Evolutionary conservation across 2,888 invertebrate genomes (phyloP).

Genomic region (Pristionchus mayeri): DNA sequence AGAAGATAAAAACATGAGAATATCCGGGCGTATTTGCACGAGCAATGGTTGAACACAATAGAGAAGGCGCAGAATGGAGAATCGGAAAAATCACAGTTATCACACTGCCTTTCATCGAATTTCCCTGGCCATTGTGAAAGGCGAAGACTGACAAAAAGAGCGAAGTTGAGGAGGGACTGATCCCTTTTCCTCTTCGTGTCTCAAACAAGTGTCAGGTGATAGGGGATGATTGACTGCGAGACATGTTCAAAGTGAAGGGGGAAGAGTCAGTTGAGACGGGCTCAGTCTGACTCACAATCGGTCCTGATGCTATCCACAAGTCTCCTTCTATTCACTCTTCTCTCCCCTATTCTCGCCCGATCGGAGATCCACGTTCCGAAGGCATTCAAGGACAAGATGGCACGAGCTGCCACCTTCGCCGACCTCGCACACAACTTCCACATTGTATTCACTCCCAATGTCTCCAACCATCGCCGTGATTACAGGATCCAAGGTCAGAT

Average conservation of each 20-base stretch:
- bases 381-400: background rate
- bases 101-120: background rate
- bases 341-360: background rate
- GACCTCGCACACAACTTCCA: conserved; percentile 18
- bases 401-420: conserved; percentile 16
- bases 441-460: background rate
- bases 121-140: background rate
- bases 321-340: background rate
- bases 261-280: conserved; percentile 36
- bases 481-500: background rate
- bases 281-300: conserved; percentile 15
- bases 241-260: conserved; percentile 22
- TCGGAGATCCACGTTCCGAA: background rate
- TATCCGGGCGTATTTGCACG: background rate
- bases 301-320: background rate
- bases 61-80: conserved; percentile 10
- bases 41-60: background rate
- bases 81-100: conserved; percentile 17
- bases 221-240: conserved; percentile 31
- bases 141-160: background rate
- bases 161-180: conserved; percentile 3
- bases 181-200: background rate
- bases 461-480: background rate
- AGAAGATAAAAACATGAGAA: conserved; percentile 22
- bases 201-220: conserved; percentile 48